phyloP scores from a whole-genome alignment of 2,888 invertebrate genomes.

The Hirudinaria manillensis region DNA sequence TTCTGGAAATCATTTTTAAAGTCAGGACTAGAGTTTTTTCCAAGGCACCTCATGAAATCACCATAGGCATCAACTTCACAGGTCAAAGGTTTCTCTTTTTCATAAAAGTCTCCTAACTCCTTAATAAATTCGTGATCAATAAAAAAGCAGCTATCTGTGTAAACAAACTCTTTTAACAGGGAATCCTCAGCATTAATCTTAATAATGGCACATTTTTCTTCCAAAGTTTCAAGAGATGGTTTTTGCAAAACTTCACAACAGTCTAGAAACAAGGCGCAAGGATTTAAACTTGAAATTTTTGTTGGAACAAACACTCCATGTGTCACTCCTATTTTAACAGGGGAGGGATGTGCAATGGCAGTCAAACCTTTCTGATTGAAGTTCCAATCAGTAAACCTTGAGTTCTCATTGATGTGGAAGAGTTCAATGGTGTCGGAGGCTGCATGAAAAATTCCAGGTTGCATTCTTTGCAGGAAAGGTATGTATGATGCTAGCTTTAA shows the following conservation, averaged over 20 bases:
- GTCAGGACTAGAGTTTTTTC: conserved; percentile 44
- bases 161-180: conserved; percentile 43
- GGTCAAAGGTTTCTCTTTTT: conserved; percentile 45
- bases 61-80: conserved; percentile 57
- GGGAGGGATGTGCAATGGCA: conserved; percentile 55
- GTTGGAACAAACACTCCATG: conserved; percentile 57
- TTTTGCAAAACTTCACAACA: conserved; percentile 54
- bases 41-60: conserved; percentile 56
- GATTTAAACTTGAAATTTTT: conserved; percentile 36
- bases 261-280: conserved; percentile 37
- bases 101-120: conserved; percentile 49
- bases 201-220: conserved; percentile 49
- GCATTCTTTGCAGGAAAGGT: conserved; percentile 53
- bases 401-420: conserved; percentile 40
- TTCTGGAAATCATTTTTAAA: conserved; percentile 49
- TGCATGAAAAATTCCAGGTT: conserved; percentile 53
- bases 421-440: conserved; percentile 56
- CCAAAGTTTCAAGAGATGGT: conserved; percentile 52
- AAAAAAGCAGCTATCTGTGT: conserved; percentile 57
- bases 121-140: conserved; percentile 51
- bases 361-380: conserved; percentile 50
- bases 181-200: not conserved
- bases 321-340: conserved; percentile 51
- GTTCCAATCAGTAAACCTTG: conserved; percentile 33
- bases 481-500: conserved; percentile 55